Evolutionary conservation across 2,888 invertebrate genomes (phyloP), one percentile per base, ranked within the genome.

Genomic region (Drosophila peninsularis): DNA sequence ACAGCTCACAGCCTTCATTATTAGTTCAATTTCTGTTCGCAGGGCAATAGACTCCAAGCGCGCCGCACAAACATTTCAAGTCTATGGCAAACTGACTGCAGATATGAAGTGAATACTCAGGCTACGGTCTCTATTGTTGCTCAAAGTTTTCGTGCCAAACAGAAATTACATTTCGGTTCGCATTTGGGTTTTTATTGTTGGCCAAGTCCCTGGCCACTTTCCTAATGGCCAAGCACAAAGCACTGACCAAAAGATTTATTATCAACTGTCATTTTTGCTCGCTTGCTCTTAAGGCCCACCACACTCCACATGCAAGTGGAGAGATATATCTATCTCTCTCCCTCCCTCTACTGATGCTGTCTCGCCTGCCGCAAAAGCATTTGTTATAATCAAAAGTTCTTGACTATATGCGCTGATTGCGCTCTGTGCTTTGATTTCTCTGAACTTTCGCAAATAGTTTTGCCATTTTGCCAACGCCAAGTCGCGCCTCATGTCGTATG

Each of bases 211-310:
- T 39, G 41, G 77, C 56, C 66, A 65, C 47, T 47, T 44, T 1
- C 64, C 53, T 88, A 85, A 82, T 82, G 88, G 78, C 34, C 34
- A 11, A 63, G 61, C 70, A 62, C 57, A 62, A 68, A 66, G 63
- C 82, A 60, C 85, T 86, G 83, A 50, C 84, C 87, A 62, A 61
- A 67, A 88, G 88, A 88, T 88, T 90, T 88, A 88, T 88, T 90
- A 84, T 85, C 78, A 74, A 72, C 62, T 89, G 86, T 86, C 86
- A 85, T 69, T 83, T 76, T 72, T 68, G 53, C 64, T 42, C 52
- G 44, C 61, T 55, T 53, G 44, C 52, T 68, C 42, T 47, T 49
- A 53, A 47, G 62, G 58, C 61, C 37, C 61, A 54, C n/a, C n/a
- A n/a, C n/a, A n/a, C n/a, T n/a, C n/a, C 30, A 54, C 53, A n/a